These are phyloP conservation scores for Sprattus sprattus DNA, from an alignment of 2,113 vertebrate genomes.

Conservation along the genomic window DNA sequence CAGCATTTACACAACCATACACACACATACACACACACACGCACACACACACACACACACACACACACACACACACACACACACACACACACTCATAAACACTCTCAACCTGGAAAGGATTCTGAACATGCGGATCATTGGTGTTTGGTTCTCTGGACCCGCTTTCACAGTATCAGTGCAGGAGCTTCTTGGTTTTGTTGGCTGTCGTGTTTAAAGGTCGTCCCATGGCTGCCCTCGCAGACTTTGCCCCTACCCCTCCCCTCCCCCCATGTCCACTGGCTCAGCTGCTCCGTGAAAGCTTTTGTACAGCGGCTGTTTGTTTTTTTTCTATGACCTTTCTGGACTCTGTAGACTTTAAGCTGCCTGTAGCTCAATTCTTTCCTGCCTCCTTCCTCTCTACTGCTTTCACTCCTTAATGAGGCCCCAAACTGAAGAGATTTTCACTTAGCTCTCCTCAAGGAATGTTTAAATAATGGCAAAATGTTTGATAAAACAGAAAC, in stretches of 20 bases:
- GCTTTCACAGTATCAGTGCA: not conserved
- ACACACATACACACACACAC: constrained; percentile 12
- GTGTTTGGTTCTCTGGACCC: not conserved
- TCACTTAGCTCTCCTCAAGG: not conserved
- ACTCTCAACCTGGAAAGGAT: not conserved
- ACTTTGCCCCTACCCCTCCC: not conserved
- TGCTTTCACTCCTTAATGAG: not conserved
- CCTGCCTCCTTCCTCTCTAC: not conserved
- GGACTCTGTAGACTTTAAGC: not conserved
- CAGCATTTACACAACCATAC: constrained; percentile 52
- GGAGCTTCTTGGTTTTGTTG: constrained; percentile 6
- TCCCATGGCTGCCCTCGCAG: not conserved
- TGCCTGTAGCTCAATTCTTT: not conserved
- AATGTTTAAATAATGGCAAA: not conserved
- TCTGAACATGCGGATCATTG: not conserved
- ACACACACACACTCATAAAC: not conserved
- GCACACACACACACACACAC: not conserved
- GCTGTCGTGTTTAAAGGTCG: not conserved
- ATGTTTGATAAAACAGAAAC: not conserved
- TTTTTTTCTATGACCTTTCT: not conserved
- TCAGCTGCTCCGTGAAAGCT: not conserved
- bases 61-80: not conserved
- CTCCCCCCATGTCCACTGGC: not conserved
- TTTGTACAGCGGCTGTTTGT: not conserved
- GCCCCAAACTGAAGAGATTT: not conserved